Conservation (phyloP, 92 coral and sea anemone genomes). For the Meandrina meandrites region DNA sequence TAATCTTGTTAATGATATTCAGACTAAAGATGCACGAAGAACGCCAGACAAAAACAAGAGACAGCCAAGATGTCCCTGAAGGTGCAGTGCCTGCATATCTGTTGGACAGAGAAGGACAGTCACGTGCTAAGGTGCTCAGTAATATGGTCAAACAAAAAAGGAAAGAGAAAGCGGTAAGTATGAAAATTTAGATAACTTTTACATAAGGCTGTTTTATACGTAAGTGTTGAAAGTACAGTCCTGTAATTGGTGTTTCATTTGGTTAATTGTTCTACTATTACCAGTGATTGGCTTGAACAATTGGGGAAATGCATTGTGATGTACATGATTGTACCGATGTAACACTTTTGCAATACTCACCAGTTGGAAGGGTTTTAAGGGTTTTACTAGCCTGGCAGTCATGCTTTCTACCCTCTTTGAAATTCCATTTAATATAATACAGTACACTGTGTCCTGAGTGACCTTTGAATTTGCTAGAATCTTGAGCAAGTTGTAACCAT, state of each 20-base stretch:
- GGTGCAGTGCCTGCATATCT: slow-evolving; percentile 98
- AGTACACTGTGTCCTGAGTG: no score
- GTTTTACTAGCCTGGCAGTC: no score
- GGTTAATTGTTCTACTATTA: no score
- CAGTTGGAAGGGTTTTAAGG: no score
- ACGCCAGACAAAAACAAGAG: slow-evolving; percentile 86
- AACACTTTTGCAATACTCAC: no score
- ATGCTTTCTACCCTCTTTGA: no score
- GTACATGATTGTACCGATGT: no score
- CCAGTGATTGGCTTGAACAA: no score
- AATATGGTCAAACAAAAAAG: slow-evolving; percentile 99
- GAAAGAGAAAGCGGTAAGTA: slow-evolving; percentile 97
- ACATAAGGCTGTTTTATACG: neutral
- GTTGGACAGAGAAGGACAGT: slow-evolving; percentile 98
- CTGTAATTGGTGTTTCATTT: no score
- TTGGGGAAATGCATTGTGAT: no score
- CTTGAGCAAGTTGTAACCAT: neutral
- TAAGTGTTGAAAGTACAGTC: no score
- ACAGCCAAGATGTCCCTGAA: slow-evolving; percentile 91
- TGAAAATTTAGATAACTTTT: neutral
- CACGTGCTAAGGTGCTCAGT: slow-evolving; percentile 96
- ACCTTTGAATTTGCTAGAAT: neutral
- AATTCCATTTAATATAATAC: neutral
- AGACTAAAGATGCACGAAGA: slow-evolving; percentile 95
- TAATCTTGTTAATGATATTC: neutral